These are phyloP conservation scores for Mus caroli DNA, from an alignment of 2,797 vertebrate genomes.

Conservation along the genomic window DNA sequence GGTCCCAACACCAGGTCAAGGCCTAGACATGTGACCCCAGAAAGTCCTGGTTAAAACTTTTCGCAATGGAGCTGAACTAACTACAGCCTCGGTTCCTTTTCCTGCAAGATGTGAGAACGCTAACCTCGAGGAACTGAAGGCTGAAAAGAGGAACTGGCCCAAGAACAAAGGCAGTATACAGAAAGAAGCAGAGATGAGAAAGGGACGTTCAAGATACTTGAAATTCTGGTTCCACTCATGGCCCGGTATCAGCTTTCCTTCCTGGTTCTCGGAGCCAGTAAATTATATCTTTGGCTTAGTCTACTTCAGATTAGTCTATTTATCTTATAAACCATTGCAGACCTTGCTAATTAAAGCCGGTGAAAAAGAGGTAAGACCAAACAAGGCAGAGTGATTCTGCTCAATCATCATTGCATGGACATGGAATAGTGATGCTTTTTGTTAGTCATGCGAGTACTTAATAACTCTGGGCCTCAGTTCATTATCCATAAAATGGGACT, in stretches of 20 bases:
- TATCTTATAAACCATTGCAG: background rate
- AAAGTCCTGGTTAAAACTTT: constrained; percentile 11
- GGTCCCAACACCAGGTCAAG: background rate
- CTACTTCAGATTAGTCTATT: background rate
- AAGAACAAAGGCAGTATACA: constrained; percentile 16
- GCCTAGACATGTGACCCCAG: background rate
- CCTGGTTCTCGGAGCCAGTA: background rate
- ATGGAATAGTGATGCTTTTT: background rate
- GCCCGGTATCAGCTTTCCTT: background rate
- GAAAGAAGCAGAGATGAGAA: background rate
- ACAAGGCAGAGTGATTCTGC: background rate
- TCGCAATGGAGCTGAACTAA: background rate
- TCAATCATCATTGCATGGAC: background rate
- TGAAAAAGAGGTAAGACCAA: constrained; percentile 28
- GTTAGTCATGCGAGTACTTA: background rate
- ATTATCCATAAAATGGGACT: constrained; percentile 31
- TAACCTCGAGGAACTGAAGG: background rate
- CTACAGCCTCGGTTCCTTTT: background rate
- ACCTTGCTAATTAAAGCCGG: constrained; percentile 2
- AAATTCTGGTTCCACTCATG: background rate
- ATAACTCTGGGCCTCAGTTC: constrained; percentile 27
- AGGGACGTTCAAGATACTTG: background rate
- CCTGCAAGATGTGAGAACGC: background rate
- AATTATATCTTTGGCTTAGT: background rate
- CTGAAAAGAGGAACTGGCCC: background rate